phyloP scores from a whole-genome alignment of 2,113 vertebrate species.

The Salvelinus alpinus region DNA sequence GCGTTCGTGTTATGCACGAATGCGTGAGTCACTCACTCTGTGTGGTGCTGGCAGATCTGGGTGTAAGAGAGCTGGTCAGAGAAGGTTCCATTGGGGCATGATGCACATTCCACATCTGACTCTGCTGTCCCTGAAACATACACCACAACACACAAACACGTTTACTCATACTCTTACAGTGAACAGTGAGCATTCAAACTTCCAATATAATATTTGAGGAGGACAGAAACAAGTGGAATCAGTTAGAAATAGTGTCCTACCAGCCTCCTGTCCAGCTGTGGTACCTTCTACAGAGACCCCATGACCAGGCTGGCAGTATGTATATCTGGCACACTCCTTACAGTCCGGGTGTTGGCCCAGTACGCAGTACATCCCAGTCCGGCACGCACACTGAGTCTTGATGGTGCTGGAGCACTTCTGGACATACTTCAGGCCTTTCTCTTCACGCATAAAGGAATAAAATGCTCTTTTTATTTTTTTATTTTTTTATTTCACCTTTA shows the following conservation, averaged over 20 bases:
- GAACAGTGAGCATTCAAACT: not conserved
- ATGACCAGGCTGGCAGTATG: conserved; percentile 20
- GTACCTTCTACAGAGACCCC: conserved; percentile 57
- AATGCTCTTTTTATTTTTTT: not conserved
- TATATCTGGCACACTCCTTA: conserved; percentile 21
- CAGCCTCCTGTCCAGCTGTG: not conserved
- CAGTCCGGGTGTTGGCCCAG: not conserved
- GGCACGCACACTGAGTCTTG: conserved; percentile 57
- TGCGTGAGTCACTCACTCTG: conserved; percentile 48
- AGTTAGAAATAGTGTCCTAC: not conserved
- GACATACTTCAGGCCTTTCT: conserved; percentile 33
- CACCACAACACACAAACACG: conserved; percentile 9
- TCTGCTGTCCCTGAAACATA: conserved; percentile 48
- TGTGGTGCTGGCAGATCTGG: conserved; percentile 55
- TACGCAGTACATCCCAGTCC: conserved; percentile 48
- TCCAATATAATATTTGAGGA: not conserved
- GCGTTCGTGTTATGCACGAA: not conserved
- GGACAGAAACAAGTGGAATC: not conserved
- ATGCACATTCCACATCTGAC: conserved; percentile 49
- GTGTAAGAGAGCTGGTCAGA: conserved; percentile 46
- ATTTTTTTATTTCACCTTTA: too few relatives aligned
- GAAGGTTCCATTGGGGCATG: conserved; percentile 53
- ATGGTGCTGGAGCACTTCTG: conserved; percentile 46
- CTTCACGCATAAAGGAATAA: conserved; percentile 39
- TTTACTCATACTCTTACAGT: not conserved